Base-by-base conservation (phyloP, 2,797 vertebrate species). In the Poecilia wingei region DNA sequence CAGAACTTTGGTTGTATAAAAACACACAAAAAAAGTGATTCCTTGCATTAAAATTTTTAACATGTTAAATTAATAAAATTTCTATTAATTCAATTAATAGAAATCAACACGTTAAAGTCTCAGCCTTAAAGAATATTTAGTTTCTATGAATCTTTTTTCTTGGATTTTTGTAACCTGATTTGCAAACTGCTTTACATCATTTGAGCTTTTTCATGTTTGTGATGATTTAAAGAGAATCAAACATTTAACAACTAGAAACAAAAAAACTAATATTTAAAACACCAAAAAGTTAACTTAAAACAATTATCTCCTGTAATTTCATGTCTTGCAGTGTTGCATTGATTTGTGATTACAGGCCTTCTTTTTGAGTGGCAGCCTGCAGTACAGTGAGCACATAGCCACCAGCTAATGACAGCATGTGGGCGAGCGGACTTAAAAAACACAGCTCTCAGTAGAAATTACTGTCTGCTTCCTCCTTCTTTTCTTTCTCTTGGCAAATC, bases 281-380 rank as follows among this genome's bases (percentile, higher is more conserved):
- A 68, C 16, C 36, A 39, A 22, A 68, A 68, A 10, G 61, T 36
- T 7, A 33, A 36, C 33, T 64, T 20, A 16, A 20, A 64, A 39
- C 18, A 41, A 22, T 12, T 4, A 64, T 64, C 31, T 41, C 36
- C 36, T 41, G 20, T 68, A 41, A 68, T 22, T 25, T 68, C 36
- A 39, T 41, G 36, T 41, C 64, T 68, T 41, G 64, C 36, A 33
- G 31, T 66, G 61, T 66, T 51, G 61, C 8, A 12, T 8, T 68
- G 64, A 41, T 68, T 39, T 68, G 20, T 68, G 64, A 68, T 68
- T 41, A 20, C 36, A 41, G 20, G 18, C 64, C 64, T 25, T 68
- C 64, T 68, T 25, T 68, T 25, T 68, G 64, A 64, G 72, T 57
- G 66, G 61, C 55, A 77, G 46, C 43, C 13, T 68, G 57, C 71